Evolutionary conservation across 2,113 vertebrate species (phyloP).

Genomic region (Alouatta palliata): DNA sequence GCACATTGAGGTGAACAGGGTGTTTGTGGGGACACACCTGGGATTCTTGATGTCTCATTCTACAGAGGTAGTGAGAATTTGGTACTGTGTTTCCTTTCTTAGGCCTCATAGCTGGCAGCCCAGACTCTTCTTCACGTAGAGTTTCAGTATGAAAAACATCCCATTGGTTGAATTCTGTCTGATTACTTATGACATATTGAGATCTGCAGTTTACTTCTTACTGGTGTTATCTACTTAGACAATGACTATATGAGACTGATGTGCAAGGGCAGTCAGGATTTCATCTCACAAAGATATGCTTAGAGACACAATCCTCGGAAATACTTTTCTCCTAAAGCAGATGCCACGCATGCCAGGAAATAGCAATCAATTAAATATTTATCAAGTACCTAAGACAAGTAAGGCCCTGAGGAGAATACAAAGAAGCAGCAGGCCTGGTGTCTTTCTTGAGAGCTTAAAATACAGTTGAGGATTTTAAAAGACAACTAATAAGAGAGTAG

Average conservation of each 20-base stretch:
- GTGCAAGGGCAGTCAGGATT: neutral
- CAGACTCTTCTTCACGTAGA: neutral
- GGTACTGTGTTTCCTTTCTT: neutral
- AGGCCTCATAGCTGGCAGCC: neutral
- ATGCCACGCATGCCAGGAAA: neutral
- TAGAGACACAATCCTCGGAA: neutral
- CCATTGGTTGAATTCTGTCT: neutral
- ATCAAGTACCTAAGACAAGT: neutral
- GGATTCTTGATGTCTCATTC: neutral
- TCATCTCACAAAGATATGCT: neutral
- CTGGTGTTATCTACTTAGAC: neutral
- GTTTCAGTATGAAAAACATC: neutral
- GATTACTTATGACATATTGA: neutral
- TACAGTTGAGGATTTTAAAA: neutral
- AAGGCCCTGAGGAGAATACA: neutral
- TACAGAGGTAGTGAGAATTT: neutral
- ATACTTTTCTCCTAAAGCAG: neutral
- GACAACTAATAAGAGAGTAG: neutral
- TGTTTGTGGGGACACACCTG: neutral
- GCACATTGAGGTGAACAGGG: neutral
- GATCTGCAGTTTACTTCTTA: neutral
- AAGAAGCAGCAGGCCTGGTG: neutral
- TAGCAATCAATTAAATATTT: neutral
- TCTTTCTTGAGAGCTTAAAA: neutral
- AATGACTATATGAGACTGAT: neutral